These are phyloP conservation scores for Cephus cinctus DNA, from an alignment of 1,140 invertebrate species.

Conservation along the genomic window DNA sequence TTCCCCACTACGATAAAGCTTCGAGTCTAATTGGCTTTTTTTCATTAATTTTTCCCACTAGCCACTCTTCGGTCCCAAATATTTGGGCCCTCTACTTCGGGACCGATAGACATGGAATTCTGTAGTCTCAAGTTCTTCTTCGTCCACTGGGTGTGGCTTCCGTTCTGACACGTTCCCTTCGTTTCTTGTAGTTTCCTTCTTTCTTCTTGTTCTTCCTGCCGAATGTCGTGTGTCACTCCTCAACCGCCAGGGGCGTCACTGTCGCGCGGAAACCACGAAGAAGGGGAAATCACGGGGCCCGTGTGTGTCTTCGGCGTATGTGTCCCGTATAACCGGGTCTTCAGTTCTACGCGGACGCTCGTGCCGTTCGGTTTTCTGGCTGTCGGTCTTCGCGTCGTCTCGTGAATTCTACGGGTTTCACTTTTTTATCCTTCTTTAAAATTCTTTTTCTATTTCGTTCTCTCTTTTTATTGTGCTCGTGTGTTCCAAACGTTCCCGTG, in stretches of 20 bases:
- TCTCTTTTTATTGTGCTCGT: not conserved
- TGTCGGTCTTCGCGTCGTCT: not conserved
- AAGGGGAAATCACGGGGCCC: slow-evolving; percentile 30
- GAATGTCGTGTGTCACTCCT: slow-evolving; percentile 29
- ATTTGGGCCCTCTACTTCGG: too few species aligned
- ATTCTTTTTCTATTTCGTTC: not conserved
- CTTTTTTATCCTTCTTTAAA: not conserved
- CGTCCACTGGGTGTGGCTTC: too few species aligned
- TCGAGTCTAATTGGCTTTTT: too few species aligned
- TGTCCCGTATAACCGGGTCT: slow-evolving; percentile 12
- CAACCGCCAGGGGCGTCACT: slow-evolving; percentile 36
- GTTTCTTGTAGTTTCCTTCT: too few species aligned
- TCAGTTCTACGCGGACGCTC: slow-evolving; percentile 39
- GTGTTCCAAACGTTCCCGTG: too few species aligned
- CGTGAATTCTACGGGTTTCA: not conserved
- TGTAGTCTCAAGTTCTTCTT: too few species aligned
- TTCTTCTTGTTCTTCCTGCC: slow-evolving; percentile 1
- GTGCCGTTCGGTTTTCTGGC: slow-evolving; percentile 16
- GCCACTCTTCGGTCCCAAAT: too few species aligned
- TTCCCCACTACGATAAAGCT: slow-evolving; percentile 24
- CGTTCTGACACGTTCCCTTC: too few species aligned
- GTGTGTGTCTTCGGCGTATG: slow-evolving; percentile 22
- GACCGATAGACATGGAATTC: too few species aligned
- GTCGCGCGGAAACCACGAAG: slow-evolving; percentile 22
- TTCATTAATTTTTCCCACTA: not conserved